Conservation (phyloP, 2,888 invertebrate genomes). For the Andrena hattorfiana region DNA sequence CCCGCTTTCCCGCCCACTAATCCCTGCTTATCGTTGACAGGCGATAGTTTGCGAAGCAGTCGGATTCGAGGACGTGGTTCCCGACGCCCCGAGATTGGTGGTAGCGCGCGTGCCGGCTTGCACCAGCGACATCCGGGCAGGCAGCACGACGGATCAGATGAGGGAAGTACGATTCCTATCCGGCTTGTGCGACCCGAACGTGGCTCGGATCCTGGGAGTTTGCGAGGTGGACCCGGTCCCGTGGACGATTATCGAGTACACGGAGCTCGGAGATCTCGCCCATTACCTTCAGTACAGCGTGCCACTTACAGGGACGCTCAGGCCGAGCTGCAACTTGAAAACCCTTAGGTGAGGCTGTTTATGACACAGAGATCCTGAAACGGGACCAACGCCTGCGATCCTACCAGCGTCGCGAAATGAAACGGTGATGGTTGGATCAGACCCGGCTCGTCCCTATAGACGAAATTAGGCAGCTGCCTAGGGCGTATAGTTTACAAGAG, state of each 20-base stretch:
- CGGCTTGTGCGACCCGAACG: constrained; percentile 89
- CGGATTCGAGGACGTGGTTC: constrained; percentile 85
- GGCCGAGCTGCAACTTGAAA: constrained; percentile 83
- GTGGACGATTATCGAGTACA: constrained; percentile 91
- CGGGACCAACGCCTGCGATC: not conserved
- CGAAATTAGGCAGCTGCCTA: too few relatives aligned
- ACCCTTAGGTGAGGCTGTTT: constrained; percentile 80
- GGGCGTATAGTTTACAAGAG: too few relatives aligned
- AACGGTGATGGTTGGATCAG: not conserved
- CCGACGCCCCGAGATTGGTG: constrained; percentile 86
- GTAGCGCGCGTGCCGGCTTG: constrained; percentile 86
- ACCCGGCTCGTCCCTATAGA: too few relatives aligned
- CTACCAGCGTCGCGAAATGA: constrained; percentile 28
- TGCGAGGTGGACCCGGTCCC: constrained; percentile 86
- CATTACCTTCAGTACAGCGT: constrained; percentile 87
- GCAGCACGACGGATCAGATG: constrained; percentile 84
- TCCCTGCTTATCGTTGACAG: constrained; percentile 83
- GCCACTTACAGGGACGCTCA: constrained; percentile 81
- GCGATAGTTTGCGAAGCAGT: constrained; percentile 87
- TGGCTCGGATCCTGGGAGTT: constrained; percentile 89
- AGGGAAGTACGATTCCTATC: constrained; percentile 90
- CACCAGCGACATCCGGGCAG: constrained; percentile 84
- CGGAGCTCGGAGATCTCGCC: constrained; percentile 91
- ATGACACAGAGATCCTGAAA: constrained; percentile 27
- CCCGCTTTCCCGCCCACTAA: not conserved